Evolutionary conservation across 2,797 vertebrate species (phyloP), one percentile per base, ranked within the genome.

Genomic region (Enteromius radiatus): DNA sequence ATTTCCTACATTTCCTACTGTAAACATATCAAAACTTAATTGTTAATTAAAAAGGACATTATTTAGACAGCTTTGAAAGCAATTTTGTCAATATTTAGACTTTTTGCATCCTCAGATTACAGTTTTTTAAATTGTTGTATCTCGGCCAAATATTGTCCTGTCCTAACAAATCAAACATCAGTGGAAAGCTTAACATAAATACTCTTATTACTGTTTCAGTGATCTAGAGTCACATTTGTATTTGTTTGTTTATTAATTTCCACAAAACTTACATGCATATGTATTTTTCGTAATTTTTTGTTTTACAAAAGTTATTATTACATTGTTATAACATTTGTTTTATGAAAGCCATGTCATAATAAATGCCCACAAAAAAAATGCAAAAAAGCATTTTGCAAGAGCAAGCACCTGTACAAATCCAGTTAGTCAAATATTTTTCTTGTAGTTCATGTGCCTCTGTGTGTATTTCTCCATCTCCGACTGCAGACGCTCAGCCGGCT

Each of bases 401-500:
- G 21, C 49, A 56, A 10, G 21, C 4, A 56, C 49, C 31, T 74
- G 28, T 23, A 56, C 33, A 59, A 38, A 59, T 59, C 4, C 9
- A 36, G 19, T 67, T 54, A 31, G 31, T 23, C 45, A 3, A 59
- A 3, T 74, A 6, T 47, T n/a, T 65, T 14, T 69, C 41, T 36
- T 45, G 15, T 77, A 21, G 23, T 61, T 67, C 15, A 61, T 69
- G 19, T 80, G 21, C 45, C 14, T 74, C 10, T 54, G 33, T 74
- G 41, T 0, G 2, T 59, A 59, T 3, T 1, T 83, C 61, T 83
- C 76, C 23, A 14, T 81, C 10, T 75, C 47, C 26, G 1, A 92
- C 90, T 85, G 71, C 92, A 88, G 95, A 91, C 0, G 93, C 96
- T 3, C 96, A 97, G 89, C 95, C 95, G 0, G 98, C 98, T 19